Conservation (phyloP, 1,140 invertebrate species). For the Formica exsecta region DNA sequence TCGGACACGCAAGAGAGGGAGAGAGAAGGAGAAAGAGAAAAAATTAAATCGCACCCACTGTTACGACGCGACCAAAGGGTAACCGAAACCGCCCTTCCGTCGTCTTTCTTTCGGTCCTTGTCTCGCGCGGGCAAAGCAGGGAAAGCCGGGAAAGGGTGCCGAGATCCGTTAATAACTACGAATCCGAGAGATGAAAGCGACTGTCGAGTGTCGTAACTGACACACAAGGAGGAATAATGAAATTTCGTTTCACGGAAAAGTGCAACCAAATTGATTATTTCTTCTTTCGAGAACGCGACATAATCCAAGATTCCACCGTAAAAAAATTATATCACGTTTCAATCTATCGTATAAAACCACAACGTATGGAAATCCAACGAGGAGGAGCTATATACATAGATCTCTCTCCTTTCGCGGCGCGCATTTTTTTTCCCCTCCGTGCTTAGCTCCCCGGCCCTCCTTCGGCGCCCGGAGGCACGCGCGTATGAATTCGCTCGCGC, state of each 20-base stretch:
- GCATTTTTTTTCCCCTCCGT: conserved; percentile 56
- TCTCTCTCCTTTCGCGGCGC: conserved; percentile 40
- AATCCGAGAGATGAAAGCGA: conserved; percentile 63
- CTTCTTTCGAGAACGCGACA: neutral
- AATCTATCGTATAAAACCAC: neutral
- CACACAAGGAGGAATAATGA: conserved; percentile 41
- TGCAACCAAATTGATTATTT: neutral
- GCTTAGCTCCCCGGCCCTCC: conserved; percentile 5
- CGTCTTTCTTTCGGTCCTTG: conserved; percentile 62
- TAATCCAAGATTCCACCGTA: neutral
- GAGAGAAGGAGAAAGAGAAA: conserved; percentile 46
- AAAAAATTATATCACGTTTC: neutral
- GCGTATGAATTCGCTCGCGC: conserved; percentile 82
- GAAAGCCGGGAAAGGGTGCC: conserved; percentile 64
- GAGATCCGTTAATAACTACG: conserved; percentile 53
- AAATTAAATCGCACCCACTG: conserved; percentile 75
- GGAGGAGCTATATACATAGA: neutral
- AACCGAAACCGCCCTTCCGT: conserved; percentile 67
- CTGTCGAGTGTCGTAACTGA: conserved; percentile 18
- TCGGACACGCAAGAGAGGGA: conserved; percentile 22
- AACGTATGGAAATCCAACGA: conserved; percentile 11
- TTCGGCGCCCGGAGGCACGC: conserved; percentile 69
- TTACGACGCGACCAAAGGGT: conserved; percentile 74
- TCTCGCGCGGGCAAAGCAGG: conserved; percentile 27
- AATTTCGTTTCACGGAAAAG: conserved; percentile 21